Conservation (phyloP, 2,888 invertebrate species). For the Lasioglossum zephyrum region DNA sequence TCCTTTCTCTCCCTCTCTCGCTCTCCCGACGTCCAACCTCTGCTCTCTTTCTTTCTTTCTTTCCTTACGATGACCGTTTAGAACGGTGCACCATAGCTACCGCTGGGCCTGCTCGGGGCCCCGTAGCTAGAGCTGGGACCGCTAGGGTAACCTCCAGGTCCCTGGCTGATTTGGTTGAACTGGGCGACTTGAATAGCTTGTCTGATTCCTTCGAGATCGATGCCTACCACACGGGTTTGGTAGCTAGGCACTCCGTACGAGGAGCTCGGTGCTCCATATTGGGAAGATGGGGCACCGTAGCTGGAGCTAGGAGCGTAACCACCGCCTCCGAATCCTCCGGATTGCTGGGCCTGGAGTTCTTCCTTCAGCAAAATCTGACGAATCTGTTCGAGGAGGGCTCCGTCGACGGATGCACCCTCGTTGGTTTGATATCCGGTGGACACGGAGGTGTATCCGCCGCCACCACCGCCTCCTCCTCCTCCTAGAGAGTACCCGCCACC, state of each 20-base stretch:
- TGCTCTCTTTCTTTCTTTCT: slow-evolving; percentile 46
- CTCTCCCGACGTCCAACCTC: slow-evolving; percentile 33
- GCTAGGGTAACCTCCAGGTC: slow-evolving; percentile 83
- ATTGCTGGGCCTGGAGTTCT: slow-evolving; percentile 88
- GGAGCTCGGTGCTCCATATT: slow-evolving; percentile 87
- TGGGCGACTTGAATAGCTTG: slow-evolving; percentile 95
- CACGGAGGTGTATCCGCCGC: slow-evolving; percentile 91
- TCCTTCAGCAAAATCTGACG: slow-evolving; percentile 94
- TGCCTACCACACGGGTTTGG: slow-evolving; percentile 90
- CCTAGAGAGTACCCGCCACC: slow-evolving; percentile 70
- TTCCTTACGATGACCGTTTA: slow-evolving; percentile 77
- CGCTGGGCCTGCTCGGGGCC: slow-evolving; percentile 85
- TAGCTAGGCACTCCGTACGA: slow-evolving; percentile 88
- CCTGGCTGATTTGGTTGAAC: slow-evolving; percentile 89
- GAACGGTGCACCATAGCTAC: slow-evolving; percentile 90
- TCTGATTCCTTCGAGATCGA: slow-evolving; percentile 93
- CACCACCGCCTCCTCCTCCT: slow-evolving; percentile 79
- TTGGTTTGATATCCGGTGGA: slow-evolving; percentile 92
- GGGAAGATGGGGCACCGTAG: slow-evolving; percentile 85
- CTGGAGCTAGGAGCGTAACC: slow-evolving; percentile 81
- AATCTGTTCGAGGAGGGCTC: slow-evolving; percentile 92
- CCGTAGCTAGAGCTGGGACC: slow-evolving; percentile 84
- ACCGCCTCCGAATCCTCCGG: slow-evolving; percentile 85
- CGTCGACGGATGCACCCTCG: slow-evolving; percentile 93
- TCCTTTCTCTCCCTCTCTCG: slow-evolving; percentile 34